phyloP scores from a whole-genome alignment of 2,888 invertebrate genomes.

The Spatulosminthurus flaviceps region DNA sequence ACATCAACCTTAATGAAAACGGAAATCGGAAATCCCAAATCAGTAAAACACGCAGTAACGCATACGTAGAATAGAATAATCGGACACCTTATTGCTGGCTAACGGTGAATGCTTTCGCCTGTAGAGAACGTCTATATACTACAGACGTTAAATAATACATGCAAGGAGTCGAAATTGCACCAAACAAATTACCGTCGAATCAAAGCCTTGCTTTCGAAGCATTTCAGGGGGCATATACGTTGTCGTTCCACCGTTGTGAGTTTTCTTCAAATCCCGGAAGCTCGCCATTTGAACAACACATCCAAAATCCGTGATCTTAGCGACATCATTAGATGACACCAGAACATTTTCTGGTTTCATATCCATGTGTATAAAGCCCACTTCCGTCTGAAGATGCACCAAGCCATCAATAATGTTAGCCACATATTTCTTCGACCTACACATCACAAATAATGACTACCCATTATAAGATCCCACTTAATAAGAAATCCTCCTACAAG shows the following conservation, averaged over 20 bases:
- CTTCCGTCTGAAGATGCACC: constrained; percentile 12
- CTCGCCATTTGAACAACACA: constrained; percentile 29
- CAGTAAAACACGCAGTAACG: too few species aligned
- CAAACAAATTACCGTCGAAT: constrained; percentile 36
- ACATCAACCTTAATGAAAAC: neutral
- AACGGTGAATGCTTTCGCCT: too few species aligned
- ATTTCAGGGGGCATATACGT: constrained; percentile 31
- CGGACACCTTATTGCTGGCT: too few species aligned
- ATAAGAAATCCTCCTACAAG: neutral
- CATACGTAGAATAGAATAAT: too few species aligned
- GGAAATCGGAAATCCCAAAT: neutral
- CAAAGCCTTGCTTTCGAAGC: constrained; percentile 22
- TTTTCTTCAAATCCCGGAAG: neutral
- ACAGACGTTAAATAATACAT: too few species aligned
- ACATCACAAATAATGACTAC: neutral
- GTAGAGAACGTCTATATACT: too few species aligned
- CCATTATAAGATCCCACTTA: neutral
- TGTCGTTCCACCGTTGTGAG: constrained; percentile 27
- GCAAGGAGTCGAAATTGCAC: too few species aligned
- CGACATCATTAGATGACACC: neutral
- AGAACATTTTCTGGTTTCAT: constrained; percentile 42
- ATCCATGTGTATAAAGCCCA: constrained; percentile 37
- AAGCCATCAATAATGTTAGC: constrained; percentile 19
- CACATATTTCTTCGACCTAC: constrained; percentile 16
- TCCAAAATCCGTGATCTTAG: constrained; percentile 43